These are phyloP conservation scores for Chunga burmeisteri DNA, from an alignment of 2,113 vertebrate species.

Conservation along the genomic window DNA sequence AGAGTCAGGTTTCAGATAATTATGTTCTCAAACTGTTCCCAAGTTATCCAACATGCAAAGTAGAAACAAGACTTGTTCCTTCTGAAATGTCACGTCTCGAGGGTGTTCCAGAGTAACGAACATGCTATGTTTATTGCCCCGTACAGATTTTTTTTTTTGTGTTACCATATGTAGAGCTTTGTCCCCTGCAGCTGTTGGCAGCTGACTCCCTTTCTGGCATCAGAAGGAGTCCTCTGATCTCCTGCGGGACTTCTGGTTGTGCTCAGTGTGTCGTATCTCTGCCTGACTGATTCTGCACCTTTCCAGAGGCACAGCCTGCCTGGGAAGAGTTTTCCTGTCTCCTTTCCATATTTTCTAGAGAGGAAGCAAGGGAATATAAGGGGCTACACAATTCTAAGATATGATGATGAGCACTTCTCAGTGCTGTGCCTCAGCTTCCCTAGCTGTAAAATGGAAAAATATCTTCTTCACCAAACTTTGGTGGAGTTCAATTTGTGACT, in stretches of 20 bases:
- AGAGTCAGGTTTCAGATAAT: not conserved
- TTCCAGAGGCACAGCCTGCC: not conserved
- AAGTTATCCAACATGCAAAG: not conserved
- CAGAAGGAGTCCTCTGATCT: not conserved
- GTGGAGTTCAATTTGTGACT: not conserved
- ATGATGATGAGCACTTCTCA: not conserved
- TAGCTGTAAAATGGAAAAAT: not conserved
- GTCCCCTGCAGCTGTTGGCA: not conserved
- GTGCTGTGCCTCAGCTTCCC: not conserved
- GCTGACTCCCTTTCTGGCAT: not conserved
- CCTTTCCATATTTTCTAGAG: not conserved
- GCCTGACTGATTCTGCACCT: not conserved
- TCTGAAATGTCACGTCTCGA: not conserved
- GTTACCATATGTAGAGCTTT: not conserved
- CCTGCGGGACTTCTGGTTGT: not conserved
- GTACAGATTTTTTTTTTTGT: not conserved
- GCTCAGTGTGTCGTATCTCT: not conserved
- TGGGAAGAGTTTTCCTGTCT: not conserved
- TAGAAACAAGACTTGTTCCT: not conserved
- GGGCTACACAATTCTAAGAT: too few species aligned
- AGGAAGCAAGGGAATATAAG: not conserved
- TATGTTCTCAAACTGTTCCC: not conserved
- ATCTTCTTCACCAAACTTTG: not conserved
- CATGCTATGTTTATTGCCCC: not conserved
- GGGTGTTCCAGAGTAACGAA: not conserved